Base-by-base conservation (phyloP, 2,113 vertebrate species). In the Barnardius zonarius region DNA sequence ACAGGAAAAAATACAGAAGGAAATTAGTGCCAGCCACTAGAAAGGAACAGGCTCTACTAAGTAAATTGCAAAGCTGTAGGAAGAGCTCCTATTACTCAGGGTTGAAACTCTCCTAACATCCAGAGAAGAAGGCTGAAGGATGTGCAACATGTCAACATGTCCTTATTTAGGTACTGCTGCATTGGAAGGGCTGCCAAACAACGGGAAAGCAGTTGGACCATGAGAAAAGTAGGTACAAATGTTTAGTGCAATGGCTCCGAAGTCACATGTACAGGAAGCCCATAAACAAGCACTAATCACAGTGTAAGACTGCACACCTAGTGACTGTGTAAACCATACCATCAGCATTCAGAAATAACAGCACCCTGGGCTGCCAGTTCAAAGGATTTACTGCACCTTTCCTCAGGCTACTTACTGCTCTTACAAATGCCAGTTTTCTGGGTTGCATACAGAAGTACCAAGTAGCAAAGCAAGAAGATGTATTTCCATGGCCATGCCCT, bases 21-120 rank as follows among this genome's bases (percentile, higher is more conserved):
- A 67, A 88, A 92, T 81, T n/a, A 83, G 73, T 90, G 89, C 54
- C 91, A 95, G 73, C 54, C 77, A 92, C 86, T 91, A 94, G 78
- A 96, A 96, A 91, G 44, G 62, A 90, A 37, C 31, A 75, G 67
- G 49, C 74, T 79, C 57, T 68, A 41, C 39, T n/a, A n/a, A 82
- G 69, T 48, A 82, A 83, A 96, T 75, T 74, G 68, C 64, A 75
- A 93, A 93, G 33, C 74, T 73, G 49, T 54, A 83, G 77, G 86
- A 89, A 94, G 57, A 84, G 57, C 57, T 95, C 27, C 52, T 84
- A 13, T 91, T 92, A 51, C 80, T 72, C 41, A 15, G 54, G 41
- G 70, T 3, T 73, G 59, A 91, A 94, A 83, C 43, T 72, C 80
- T 77, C 74, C 66, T 69, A 86, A 43, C 31, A 69, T 69, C 44